phyloP scores from a whole-genome alignment of 1,140 invertebrate genomes.

The Drosophila melanica region DNA sequence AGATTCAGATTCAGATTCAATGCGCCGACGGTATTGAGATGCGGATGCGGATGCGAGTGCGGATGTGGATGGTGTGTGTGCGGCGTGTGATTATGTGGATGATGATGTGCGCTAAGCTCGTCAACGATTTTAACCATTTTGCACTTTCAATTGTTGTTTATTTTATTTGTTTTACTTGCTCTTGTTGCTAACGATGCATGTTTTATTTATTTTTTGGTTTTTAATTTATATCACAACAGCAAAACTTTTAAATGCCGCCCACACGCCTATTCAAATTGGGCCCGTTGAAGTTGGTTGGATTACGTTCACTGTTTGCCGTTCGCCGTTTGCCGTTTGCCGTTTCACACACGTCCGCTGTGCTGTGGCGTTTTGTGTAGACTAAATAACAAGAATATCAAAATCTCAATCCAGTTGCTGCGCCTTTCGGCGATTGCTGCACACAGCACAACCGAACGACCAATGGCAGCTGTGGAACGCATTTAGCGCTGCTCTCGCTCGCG shows the following conservation, averaged over 20 bases:
- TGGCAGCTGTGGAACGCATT: slow-evolving; percentile 60
- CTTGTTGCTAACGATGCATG: slow-evolving; percentile 20
- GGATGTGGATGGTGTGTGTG: slow-evolving; percentile 35
- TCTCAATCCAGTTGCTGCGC: slow-evolving; percentile 58
- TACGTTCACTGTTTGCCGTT: slow-evolving; percentile 21
- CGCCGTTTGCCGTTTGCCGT: slow-evolving; percentile 14
- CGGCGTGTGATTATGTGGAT: slow-evolving; percentile 47
- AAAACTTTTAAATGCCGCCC: slow-evolving; percentile 32
- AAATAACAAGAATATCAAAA: slow-evolving; percentile 69
- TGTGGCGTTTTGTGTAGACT: slow-evolving; percentile 77
- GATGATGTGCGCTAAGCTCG: slow-evolving; percentile 50
- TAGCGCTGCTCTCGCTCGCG: slow-evolving; percentile 5
- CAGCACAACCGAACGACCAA: slow-evolving; percentile 38
- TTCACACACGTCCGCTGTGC: slow-evolving; percentile 71
- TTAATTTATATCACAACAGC: slow-evolving; percentile 40
- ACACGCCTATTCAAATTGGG: slow-evolving; percentile 42
- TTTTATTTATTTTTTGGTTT: slow-evolving; percentile 11
- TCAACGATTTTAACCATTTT: slow-evolving; percentile 79
- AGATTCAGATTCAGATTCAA: slow-evolving; percentile 62
- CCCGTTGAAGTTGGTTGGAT: slow-evolving; percentile 19
- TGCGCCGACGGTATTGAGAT: slow-evolving; percentile 58
- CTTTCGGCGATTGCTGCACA: slow-evolving; percentile 31
- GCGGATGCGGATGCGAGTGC: slow-evolving; percentile 50
- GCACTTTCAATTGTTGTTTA: slow-evolving; percentile 11
- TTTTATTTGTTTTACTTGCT: slow-evolving; percentile 12